Percentiles rank a stretch among this genome's conserved stretches.
phyloP scores from a whole-genome alignment of 2,113 vertebrate genomes.

The Oceanodroma tethys region DNA sequence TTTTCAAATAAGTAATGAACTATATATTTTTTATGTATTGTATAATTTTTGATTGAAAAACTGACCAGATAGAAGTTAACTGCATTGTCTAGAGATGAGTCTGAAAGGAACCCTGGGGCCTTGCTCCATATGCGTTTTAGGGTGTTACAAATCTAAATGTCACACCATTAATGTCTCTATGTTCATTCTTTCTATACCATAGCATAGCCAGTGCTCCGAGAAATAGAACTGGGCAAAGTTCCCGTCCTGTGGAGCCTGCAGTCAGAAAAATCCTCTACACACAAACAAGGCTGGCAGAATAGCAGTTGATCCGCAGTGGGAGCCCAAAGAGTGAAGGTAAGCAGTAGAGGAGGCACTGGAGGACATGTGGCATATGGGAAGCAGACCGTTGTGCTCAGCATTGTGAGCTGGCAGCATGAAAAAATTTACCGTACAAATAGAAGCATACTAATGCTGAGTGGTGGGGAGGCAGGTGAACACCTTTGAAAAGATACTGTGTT shows the following conservation, averaged over 20 bases:
- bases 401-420: background rate
- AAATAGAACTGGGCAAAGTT: background rate
- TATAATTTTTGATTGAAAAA: background rate
- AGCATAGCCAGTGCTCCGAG: background rate
- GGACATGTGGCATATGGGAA: slow-evolving; percentile 44
- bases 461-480: background rate
- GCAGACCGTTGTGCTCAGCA: slow-evolving; percentile 13
- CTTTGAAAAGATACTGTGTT: background rate
- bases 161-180: background rate
- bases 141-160: background rate
- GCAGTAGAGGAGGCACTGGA: slow-evolving; percentile 5
- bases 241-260: background rate
- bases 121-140: background rate
- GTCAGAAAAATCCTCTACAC: background rate
- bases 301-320: background rate
- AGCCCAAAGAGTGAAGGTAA: slow-evolving; percentile 24
- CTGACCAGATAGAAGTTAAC: background rate
- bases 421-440: background rate
- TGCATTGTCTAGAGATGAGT: background rate
- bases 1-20: background rate
- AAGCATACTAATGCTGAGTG: background rate
- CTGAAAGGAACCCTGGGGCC: background rate
- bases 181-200: background rate
- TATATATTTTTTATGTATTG: background rate
- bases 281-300: background rate